Evolutionary conservation across 2,113 vertebrate genomes (phyloP).

Genomic region (Paracanthobrama guichenoti): DNA sequence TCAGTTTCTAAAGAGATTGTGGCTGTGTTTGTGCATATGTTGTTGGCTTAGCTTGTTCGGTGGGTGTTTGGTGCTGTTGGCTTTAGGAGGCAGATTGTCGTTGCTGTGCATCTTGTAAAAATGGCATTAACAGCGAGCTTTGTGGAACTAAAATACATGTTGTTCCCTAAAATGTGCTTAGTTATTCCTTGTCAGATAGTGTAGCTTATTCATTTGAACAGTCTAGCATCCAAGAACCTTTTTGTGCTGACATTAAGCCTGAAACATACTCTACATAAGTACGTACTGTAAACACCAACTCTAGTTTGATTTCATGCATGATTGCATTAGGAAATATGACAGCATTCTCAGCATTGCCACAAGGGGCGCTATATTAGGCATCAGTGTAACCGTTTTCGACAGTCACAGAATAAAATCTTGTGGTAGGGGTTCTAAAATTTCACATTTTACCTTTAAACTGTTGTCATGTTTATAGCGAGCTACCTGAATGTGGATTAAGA

Average conservation of each 20-base stretch:
- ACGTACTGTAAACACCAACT: background rate
- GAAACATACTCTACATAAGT: slow-evolving; percentile 21
- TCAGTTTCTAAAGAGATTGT: slow-evolving; percentile 3
- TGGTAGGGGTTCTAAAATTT: background rate
- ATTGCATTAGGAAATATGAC: background rate
- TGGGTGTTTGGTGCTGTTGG: slow-evolving; percentile 14
- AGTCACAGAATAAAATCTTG: background rate
- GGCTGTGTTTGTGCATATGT: slow-evolving; percentile 11
- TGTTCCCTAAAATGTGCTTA: slow-evolving; percentile 21
- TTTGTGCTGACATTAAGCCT: background rate
- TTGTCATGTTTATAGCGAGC: background rate
- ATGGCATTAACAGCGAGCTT: slow-evolving; percentile 1
- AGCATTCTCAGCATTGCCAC: slow-evolving; percentile 15
- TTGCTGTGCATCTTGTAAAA: slow-evolving; percentile 23
- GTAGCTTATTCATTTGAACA: slow-evolving; percentile 16
- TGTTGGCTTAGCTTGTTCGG: slow-evolving; percentile 6
- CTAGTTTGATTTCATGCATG: slow-evolving; percentile 10
- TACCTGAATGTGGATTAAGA: background rate
- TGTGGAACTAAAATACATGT: slow-evolving; percentile 13
- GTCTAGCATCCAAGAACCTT: slow-evolving; percentile 11
- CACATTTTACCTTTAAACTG: background rate
- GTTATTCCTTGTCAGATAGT: background rate
- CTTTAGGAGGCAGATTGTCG: slow-evolving; percentile 33
- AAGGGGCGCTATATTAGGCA: background rate
- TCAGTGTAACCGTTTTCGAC: background rate